Evolutionary conservation across 92 coral and sea anemone species (phyloP).

Genomic region (Montipora capitata): DNA sequence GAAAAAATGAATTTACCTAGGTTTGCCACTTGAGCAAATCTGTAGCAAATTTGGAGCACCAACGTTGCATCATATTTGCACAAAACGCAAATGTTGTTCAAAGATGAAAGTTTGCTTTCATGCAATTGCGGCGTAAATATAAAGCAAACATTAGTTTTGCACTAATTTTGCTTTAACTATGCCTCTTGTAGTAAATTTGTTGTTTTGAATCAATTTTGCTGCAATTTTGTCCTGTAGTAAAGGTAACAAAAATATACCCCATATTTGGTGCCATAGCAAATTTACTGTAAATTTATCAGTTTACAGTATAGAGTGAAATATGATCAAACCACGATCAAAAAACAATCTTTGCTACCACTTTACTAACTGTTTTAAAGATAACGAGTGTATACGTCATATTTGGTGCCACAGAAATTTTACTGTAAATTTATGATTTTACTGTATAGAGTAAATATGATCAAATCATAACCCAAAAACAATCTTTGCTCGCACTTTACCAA

Average conservation of each 20-base stretch:
- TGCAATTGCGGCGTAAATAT: not conserved
- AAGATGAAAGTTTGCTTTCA: conserved; percentile 11
- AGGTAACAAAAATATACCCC: conserved; percentile 3
- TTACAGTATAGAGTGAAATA: conserved; percentile 13
- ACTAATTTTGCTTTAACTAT: not conserved
- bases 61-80: not conserved
- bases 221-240: not conserved
- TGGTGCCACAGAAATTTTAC: not conserved
- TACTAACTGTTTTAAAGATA: not conserved
- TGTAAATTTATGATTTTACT: not conserved
- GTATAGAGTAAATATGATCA: not conserved
- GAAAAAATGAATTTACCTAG: conserved; percentile 20
- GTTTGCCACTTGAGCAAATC: conserved; percentile 17
- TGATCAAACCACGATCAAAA: conserved; percentile 15
- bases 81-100: not conserved
- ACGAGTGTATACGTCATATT: not conserved
- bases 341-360: conserved; percentile 23
- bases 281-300: not conserved
- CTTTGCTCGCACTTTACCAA: not conserved
- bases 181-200: not conserved
- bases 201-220: not conserved
- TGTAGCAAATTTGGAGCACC: conserved; percentile 19
- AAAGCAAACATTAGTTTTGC: conserved; percentile 6
- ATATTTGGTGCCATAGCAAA: conserved; percentile 8
- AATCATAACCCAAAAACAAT: not conserved